Percentiles rank a stretch among this genome's conserved stretches.
These are phyloP conservation scores for Agrilus mali DNA, from an alignment of 2,888 invertebrate species.

Conservation along the genomic window DNA sequence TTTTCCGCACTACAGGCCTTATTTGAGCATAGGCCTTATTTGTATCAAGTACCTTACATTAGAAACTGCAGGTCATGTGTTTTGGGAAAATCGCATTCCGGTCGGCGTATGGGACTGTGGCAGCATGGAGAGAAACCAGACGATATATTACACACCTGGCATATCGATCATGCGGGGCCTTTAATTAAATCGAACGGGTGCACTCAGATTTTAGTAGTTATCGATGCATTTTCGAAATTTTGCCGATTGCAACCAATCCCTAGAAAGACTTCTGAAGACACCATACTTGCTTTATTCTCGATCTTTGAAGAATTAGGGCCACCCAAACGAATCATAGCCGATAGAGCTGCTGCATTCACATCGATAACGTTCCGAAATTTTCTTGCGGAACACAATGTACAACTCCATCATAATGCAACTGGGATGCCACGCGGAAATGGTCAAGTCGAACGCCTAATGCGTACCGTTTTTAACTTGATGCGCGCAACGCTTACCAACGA, in stretches of 20 bases:
- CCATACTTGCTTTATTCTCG: not conserved
- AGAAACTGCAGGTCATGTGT: constrained; percentile 7
- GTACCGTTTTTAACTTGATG: constrained; percentile 8
- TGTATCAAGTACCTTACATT: no score
- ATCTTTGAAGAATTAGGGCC: constrained; percentile 11
- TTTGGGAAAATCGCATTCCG: constrained; percentile 14
- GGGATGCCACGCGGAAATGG: constrained; percentile 12
- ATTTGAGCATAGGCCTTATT: no score
- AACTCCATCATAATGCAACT: constrained; percentile 11
- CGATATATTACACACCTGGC: constrained; percentile 10
- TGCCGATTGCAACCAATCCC: constrained; percentile 9
- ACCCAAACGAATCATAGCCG: constrained; percentile 2
- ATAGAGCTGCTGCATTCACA: constrained; percentile 9
- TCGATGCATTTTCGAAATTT: constrained; percentile 14
- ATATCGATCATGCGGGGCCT: constrained; percentile 15
- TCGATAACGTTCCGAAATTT: constrained; percentile 7
- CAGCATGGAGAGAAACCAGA: constrained; percentile 11
- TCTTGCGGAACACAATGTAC: constrained; percentile 3
- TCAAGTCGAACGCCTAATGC: constrained; percentile 10
- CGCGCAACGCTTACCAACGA: constrained; percentile 4
- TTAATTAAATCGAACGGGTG: constrained; percentile 10
- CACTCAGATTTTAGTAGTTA: constrained; percentile 10
- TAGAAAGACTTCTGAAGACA: constrained; percentile 3
- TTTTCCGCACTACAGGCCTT: no score
- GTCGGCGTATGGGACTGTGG: constrained; percentile 9